Base-by-base conservation (phyloP, 2,797 vertebrate species). In the Coilia nasus region DNA sequence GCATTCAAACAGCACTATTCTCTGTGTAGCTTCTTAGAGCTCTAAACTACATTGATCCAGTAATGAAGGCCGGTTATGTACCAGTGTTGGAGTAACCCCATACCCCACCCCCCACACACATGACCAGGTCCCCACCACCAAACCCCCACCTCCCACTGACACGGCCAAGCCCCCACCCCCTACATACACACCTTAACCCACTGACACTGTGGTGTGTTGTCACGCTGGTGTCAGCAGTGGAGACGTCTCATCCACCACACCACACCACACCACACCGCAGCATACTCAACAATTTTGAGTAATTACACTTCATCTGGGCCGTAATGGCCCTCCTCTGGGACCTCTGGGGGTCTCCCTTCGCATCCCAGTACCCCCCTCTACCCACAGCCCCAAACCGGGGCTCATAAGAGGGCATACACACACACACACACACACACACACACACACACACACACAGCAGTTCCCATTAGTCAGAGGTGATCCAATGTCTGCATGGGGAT, bases 251-350 rank as follows among this genome's bases (percentile, higher is more conserved):
- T 17, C 31, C 67, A 75, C 67, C 67, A 47, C 46, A 47, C 46
- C 46, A 10, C 46, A 47, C 3, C 46, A 47, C 67, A 75, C 23
- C 17, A 85, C 93, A 88, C 91, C 93, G 92, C 92, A 89, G 93
- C 91, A 91, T 87, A 90, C 92, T 80, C 91, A 91, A 93, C 93
- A 93, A 92, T 94, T 93, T 90, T 92, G 91, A 92, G 91, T 94
- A 95, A 95, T 94, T 94, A 95, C 35, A 94, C 94, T 93, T 94
- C 93, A 94, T 94, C 93, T 95, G 93, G 94, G 93, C 93, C 92
- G 91, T 94, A 94, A 95, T 93, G 92, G 93, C 91, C 93, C 92
- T 92, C 93, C 92, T 93, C 91, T 90, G 92, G 93, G 94, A 94
- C 92, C 88, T 14, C 89, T 88, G 89, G 91, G 67, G 67, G 67